Conservation (phyloP, 1,140 invertebrate species). For the Pogonomyrmex barbatus region DNA sequence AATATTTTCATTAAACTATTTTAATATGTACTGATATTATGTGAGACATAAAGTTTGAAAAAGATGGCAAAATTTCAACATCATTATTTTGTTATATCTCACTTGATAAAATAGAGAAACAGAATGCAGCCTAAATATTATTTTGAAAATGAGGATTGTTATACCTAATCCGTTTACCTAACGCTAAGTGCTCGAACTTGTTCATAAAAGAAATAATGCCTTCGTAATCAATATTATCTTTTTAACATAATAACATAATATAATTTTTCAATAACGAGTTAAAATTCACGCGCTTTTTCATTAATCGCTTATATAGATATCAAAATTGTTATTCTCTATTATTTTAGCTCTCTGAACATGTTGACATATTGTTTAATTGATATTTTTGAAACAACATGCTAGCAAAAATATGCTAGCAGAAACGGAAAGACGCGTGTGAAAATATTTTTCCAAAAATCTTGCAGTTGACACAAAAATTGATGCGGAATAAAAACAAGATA, state of each 20-base stretch:
- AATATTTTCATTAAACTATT: background rate
- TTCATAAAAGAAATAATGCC: background rate
- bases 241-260: background rate
- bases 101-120: background rate
- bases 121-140: background rate
- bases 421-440: background rate
- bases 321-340: background rate
- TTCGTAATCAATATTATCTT: background rate
- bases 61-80: background rate
- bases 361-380: conserved; percentile 1
- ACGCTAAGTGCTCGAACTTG: background rate
- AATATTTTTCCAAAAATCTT: background rate
- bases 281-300: background rate
- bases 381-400: background rate
- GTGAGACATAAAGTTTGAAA: background rate
- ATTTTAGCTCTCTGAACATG: background rate
- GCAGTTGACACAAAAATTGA: background rate
- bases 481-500: background rate
- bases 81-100: background rate
- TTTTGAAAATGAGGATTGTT: conserved; percentile 1
- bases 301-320: background rate
- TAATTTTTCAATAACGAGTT: background rate
- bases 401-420: background rate
- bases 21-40: background rate
- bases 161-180: conserved; percentile 15